These are phyloP conservation scores for Junonia oenone DNA, from an alignment of 2,888 invertebrate species.

Conservation along the genomic window DNA sequence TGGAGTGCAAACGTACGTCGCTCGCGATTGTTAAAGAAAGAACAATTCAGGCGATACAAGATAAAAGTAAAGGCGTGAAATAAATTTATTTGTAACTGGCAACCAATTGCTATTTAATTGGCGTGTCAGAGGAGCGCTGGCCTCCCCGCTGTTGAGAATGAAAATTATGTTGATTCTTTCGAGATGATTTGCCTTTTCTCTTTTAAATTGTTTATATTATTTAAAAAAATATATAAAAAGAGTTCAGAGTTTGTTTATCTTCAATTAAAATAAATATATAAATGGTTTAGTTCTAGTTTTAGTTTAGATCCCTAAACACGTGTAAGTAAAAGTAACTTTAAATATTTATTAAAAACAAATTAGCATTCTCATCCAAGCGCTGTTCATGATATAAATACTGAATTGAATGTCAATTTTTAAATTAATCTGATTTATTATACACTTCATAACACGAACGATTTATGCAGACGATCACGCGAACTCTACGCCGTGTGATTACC, in stretches of 20 bases:
- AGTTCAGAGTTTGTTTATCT: neutral
- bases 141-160: constrained; percentile 33
- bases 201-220: constrained; percentile 23
- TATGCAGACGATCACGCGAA: constrained; percentile 22
- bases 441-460: constrained; percentile 21
- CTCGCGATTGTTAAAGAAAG: constrained; percentile 60
- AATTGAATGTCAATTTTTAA: constrained; percentile 6
- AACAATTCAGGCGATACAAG: constrained; percentile 68
- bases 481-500: constrained; percentile 13
- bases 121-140: constrained; percentile 46
- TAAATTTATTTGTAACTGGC: constrained; percentile 60
- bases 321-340: no score
- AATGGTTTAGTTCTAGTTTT: no score
- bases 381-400: neutral
- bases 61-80: constrained; percentile 62
- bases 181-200: constrained; percentile 32
- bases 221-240: constrained; percentile 12
- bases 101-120: constrained; percentile 65
- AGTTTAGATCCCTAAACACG: neutral
- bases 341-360: no score
- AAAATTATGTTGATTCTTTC: constrained; percentile 38
- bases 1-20: constrained; percentile 54
- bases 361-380: neutral
- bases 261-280: no score
- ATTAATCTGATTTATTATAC: constrained; percentile 23